phyloP scores from a whole-genome alignment of 2,888 invertebrate species.

The Drosophila neonasuta region DNA sequence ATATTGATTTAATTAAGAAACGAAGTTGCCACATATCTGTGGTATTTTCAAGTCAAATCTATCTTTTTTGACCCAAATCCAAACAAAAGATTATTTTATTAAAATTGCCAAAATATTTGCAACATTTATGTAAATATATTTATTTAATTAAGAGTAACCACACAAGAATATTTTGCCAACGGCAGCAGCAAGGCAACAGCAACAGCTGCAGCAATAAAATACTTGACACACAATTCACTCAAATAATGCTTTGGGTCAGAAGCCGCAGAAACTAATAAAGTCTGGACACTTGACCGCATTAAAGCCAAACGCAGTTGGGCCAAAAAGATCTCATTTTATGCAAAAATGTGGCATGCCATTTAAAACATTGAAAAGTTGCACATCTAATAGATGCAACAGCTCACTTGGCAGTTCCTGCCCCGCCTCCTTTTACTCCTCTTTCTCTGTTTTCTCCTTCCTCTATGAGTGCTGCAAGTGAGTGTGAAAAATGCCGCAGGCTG shows the following conservation, averaged over 20 bases:
- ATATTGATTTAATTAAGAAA: not conserved
- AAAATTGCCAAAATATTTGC: conserved; percentile 7
- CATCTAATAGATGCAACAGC: conserved; percentile 22
- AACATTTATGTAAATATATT: conserved; percentile 19
- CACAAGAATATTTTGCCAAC: conserved; percentile 11
- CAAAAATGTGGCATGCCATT: conserved; percentile 40
- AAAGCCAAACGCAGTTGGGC: conserved; percentile 29
- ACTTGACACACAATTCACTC: not conserved
- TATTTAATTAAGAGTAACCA: conserved; percentile 35
- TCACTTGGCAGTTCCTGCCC: conserved; percentile 21
- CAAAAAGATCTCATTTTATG: conserved; percentile 21
- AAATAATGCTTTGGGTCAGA: not conserved
- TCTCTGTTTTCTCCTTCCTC: not conserved
- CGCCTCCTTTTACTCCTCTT: not conserved
- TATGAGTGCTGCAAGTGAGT: conserved; percentile 33
- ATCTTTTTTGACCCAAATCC: not conserved
- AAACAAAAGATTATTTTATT: not conserved
- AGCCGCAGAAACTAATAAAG: conserved; percentile 47
- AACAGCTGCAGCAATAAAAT: conserved; percentile 12
- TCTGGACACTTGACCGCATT: conserved; percentile 55
- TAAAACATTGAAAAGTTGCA: conserved; percentile 27
- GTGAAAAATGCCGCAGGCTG: conserved; percentile 49
- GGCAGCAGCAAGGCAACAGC: not conserved
- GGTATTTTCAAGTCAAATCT: not conserved
- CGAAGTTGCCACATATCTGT: not conserved